A percentile compares a stretch with the other conserved stretches of the same genome.
Conservation (phyloP, 2,113 vertebrate species). For the Ranitomeya variabilis region DNA sequence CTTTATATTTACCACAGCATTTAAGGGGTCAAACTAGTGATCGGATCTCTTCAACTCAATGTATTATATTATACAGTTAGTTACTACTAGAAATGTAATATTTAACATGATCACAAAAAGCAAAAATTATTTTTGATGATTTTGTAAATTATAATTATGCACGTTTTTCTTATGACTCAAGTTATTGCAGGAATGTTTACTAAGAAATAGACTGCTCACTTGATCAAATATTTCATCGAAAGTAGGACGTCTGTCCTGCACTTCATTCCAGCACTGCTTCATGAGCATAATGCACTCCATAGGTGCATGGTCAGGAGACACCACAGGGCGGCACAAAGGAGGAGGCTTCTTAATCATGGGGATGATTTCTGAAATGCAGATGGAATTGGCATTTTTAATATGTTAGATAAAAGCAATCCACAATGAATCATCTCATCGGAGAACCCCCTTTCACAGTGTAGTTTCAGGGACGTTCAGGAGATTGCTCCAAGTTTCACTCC, state of each 20-base stretch:
- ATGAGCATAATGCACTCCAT: conserved; percentile 79
- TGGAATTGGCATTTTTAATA: background rate
- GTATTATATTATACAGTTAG: no score
- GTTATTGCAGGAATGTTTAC: background rate
- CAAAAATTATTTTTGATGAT: background rate
- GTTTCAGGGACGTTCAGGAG: no score
- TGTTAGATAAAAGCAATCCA: no score
- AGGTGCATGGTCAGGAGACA: conserved; percentile 74
- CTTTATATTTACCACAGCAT: no score
- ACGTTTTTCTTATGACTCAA: background rate
- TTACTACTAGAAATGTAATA: background rate
- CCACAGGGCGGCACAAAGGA: conserved; percentile 74
- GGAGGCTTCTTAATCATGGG: conserved; percentile 73
- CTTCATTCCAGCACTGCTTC: conserved; percentile 80
- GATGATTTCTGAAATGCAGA: conserved; percentile 69
- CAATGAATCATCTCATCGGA: no score
- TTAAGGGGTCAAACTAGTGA: no score
- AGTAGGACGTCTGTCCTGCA: conserved; percentile 72
- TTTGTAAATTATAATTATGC: background rate
- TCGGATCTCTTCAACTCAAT: no score
- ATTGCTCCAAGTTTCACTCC: no score
- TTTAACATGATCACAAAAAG: background rate
- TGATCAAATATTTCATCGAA: conserved; percentile 78
- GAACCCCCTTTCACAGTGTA: no score
- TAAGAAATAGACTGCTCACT: conserved; percentile 61